Conservation (phyloP, 1,140 invertebrate species). For the Telenomus remus region DNA sequence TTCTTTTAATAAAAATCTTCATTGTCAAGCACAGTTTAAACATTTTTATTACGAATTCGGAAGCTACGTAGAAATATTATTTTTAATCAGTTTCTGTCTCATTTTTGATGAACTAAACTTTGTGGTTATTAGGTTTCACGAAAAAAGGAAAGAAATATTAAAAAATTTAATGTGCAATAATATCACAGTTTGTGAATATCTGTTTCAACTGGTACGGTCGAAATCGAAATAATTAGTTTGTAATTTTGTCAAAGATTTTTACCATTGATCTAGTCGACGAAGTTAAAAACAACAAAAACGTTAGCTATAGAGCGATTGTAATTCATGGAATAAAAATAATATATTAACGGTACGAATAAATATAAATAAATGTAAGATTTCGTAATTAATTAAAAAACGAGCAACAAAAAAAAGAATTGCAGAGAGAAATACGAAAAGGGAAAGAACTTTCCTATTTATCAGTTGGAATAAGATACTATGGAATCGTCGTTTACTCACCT, state of each 20-base stretch:
- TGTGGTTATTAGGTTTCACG: too few species aligned
- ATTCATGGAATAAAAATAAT: constrained; percentile 49
- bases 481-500: constrained; percentile 54
- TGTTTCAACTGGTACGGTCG: constrained; percentile 48
- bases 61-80: too few species aligned
- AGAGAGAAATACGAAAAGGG: too few species aligned
- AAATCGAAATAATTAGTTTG: constrained; percentile 54
- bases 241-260: constrained; percentile 59
- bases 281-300: constrained; percentile 53
- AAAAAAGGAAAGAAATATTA: too few species aligned
- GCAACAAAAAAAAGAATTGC: too few species aligned
- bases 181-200: constrained; percentile 56
- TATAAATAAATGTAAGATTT: constrained; percentile 50
- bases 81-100: too few species aligned
- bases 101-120: too few species aligned
- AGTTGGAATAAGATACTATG: constrained; percentile 48
- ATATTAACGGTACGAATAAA: constrained; percentile 41
- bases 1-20: not conserved
- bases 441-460: constrained; percentile 53
- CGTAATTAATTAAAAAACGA: too few species aligned
- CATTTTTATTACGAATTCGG: too few species aligned
- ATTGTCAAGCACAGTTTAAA: too few species aligned
- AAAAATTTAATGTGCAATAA: too few species aligned
- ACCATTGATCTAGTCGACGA: constrained; percentile 58
- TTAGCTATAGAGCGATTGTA: constrained; percentile 54